Conservation (phyloP, 2,113 vertebrate species). For the Tragelaphus imberbis region DNA sequence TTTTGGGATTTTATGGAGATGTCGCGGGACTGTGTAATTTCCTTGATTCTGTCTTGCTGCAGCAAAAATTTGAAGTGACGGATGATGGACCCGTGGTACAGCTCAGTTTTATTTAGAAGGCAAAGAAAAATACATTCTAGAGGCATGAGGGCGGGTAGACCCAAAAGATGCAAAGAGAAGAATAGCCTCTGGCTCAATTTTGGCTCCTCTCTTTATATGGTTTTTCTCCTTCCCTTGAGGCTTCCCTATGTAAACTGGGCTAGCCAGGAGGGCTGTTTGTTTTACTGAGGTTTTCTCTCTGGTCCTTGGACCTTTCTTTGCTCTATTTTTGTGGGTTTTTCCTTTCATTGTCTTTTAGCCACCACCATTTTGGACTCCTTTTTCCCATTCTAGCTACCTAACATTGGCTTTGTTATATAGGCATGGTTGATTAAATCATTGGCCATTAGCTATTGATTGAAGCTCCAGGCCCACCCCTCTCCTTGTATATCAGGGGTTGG, state of each 20-base stretch:
- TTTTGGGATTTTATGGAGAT: background rate
- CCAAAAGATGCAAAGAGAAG: background rate
- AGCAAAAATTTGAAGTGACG: background rate
- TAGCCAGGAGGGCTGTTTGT: background rate
- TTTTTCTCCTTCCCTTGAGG: background rate
- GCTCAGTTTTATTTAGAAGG: background rate
- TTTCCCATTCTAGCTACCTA: background rate
- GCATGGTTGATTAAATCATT: background rate
- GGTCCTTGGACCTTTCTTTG: background rate
- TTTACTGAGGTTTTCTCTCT: background rate
- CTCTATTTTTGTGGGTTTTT: background rate
- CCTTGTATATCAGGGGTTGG: background rate
- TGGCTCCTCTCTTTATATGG: background rate
- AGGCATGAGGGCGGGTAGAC: rapidly evolving
- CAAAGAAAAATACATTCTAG: background rate
- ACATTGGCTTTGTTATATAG: background rate
- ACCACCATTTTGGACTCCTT: background rate
- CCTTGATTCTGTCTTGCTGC: background rate
- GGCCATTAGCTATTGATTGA: background rate
- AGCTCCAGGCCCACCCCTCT: background rate
- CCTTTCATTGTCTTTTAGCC: background rate
- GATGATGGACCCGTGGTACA: background rate
- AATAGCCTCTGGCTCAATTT: background rate
- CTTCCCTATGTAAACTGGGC: background rate
- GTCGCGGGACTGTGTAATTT: background rate